Base-by-base conservation (phyloP, 2,888 invertebrate species). In the Rambutsinella grinnellia region DNA sequence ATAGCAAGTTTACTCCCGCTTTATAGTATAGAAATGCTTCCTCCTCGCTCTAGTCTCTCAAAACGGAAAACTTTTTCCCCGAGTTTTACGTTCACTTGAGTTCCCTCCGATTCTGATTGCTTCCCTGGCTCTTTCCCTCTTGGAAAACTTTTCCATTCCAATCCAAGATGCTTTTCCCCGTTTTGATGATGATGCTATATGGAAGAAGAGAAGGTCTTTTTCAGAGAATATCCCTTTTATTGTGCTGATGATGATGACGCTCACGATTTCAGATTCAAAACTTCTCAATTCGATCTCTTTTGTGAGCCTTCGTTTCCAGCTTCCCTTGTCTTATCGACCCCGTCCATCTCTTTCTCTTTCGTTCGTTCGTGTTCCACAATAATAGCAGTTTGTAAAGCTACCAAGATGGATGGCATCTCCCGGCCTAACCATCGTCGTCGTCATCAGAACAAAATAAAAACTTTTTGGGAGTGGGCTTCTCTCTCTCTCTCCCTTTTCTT, bases 391-490 rank as follows among this genome's bases (percentile, higher is more conserved):
- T 36, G 36, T 13, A 36, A 36, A 36, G 36, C 36, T 36, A 36
- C 36, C 13, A 62, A 63, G 71, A 71, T 71, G 71, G 63, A 63
- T 71, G 71, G 71, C 71, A 57, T 68, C 36, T 36, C 13, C 36
- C 36, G 21, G 57, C 23, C 36, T 36, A 5, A 36, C 13, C 36
- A 36, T 36, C 36, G 13, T 36, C 36, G 13, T 36, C 36, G 13
- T 36, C 36, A 36, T 36, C 36, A 36, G 36, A 36, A 36, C 36
- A 36, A 13, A 36, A 13, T 5, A 36, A 13, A 13, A 36, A 36
- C 5, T 61, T 69, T 71, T 63, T 56, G 71, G 63, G 71, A 71
- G 71, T 71, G 71, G 71, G 71, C 63, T 62, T 23, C 51, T 36
- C 51, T 53, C 53, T 6, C 56, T 56, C 24, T 56, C 26, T n/a